phyloP scores from a whole-genome alignment of 2,888 invertebrate species.

The Meiosimyza platycephala region DNA sequence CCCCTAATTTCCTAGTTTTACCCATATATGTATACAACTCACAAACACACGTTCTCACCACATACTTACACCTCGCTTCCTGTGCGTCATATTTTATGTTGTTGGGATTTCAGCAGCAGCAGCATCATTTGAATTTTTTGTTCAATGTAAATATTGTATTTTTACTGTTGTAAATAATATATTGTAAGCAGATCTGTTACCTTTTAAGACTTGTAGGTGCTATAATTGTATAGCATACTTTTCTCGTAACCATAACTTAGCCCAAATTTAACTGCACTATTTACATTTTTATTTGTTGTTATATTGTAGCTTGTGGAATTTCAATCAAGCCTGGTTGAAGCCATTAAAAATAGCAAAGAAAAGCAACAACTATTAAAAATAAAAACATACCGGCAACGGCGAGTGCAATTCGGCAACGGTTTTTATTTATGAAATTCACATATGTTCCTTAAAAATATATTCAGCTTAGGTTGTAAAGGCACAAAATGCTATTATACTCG shows the following conservation, averaged over 20 bases:
- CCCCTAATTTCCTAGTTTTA: too few relatives aligned
- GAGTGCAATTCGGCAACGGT: too few relatives aligned
- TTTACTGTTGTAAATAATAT: conserved; percentile 31
- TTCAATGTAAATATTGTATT: neutral
- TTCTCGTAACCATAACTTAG: neutral
- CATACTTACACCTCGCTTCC: conserved; percentile 3
- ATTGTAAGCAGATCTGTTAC: conserved; percentile 2
- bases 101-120: conserved; percentile 8
- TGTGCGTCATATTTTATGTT: conserved; percentile 28
- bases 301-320: too few relatives aligned
- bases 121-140: neutral
- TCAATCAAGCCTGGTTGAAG: too few relatives aligned
- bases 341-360: too few relatives aligned
- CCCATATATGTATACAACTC: neutral
- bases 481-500: too few relatives aligned
- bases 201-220: neutral
- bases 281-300: too few relatives aligned
- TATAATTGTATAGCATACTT: neutral
- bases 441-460: too few relatives aligned
- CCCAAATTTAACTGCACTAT: neutral
- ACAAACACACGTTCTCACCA: neutral
- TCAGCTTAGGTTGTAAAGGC: too few relatives aligned
- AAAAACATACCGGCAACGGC: too few relatives aligned
- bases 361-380: too few relatives aligned
- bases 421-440: too few relatives aligned